These are phyloP conservation scores for Arrhopalites spinosus DNA, from an alignment of 2,888 invertebrate species.

Conservation along the genomic window DNA sequence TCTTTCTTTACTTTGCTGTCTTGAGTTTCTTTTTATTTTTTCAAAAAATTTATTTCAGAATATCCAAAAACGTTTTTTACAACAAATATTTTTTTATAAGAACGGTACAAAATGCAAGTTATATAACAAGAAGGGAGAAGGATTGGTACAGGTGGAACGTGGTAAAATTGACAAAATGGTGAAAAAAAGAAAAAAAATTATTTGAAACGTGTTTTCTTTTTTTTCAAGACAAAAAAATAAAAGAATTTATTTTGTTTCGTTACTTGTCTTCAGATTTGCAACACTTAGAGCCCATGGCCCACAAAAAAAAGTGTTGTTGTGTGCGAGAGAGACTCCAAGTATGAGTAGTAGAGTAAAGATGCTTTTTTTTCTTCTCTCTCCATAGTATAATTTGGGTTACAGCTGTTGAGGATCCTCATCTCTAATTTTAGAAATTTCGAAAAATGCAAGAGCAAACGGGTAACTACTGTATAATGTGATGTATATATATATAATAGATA, in stretches of 20 bases:
- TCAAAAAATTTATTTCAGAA: too few species aligned
- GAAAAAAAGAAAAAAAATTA: neutral
- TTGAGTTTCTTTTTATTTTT: too few species aligned
- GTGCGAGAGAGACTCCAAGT: slow-evolving; percentile 34
- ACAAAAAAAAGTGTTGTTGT: slow-evolving; percentile 32
- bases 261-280: slow-evolving; percentile 39
- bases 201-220: neutral
- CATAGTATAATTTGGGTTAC: slow-evolving; percentile 35
- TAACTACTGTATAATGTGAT: neutral
- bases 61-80: too few species aligned
- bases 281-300: slow-evolving; percentile 37
- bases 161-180: too few species aligned
- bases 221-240: neutral
- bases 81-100: too few species aligned
- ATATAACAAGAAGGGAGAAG: too few species aligned
- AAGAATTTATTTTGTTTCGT: neutral
- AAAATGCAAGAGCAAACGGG: slow-evolving; percentile 10
- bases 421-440: slow-evolving; percentile 33
- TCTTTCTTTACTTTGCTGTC: too few species aligned
- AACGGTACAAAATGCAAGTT: too few species aligned
- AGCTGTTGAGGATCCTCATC: slow-evolving; percentile 38
- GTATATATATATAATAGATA: neutral
- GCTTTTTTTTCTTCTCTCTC: neutral
- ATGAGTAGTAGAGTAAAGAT: slow-evolving; percentile 7
- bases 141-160: too few species aligned